Evolutionary conservation across 2,888 invertebrate species (phyloP), one percentile per base, ranked within the genome.

Genomic region (Amphipoea oculea): DNA sequence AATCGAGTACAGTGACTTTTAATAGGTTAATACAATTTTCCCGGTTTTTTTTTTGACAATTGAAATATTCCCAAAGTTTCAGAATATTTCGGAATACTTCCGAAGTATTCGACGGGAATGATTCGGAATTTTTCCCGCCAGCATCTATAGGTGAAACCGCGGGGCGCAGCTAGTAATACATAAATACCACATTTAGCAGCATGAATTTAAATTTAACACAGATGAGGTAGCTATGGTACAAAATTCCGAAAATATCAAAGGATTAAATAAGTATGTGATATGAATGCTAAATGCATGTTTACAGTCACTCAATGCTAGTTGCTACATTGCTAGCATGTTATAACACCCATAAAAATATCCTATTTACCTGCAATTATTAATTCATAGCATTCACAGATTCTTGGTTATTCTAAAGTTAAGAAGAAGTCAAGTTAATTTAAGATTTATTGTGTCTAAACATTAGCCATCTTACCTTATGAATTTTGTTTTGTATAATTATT

Each of bases 291-390:
- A 40, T 65, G 57, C 20, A 6, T 57, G 17, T 70, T 73, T 42
- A 66, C 23, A 36, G 42, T 60, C 48, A 42, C 42, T 42, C 9
- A 60, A 36, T 29, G 12, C 5, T 29, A 29, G 1, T 29, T 29
- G 29, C 29, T 29, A 29, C 1, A 29, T 29, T 29, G 29, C 29
- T 36, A 29, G 29, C 7, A 36, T 14, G n/a, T 70, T 68, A 63
- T 68, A 68, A 40, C 48, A 40, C 2, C 23, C 48, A 40, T 72
- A 67, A 54, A 81, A 65, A 79, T 42, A 48, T 40, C 14, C 11
- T 42, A 60, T 65, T 63, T 5, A 54, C 2, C 23, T 57, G n/a
- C n/a, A 2, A 54, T 67, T 51, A 45, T 17, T n/a, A 66, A 70
- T 70, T 80, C 11, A 36, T 45, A 66, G 45, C 36, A 54, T 76